Base-by-base conservation (phyloP, 2,113 vertebrate species). In the Indri indri region DNA sequence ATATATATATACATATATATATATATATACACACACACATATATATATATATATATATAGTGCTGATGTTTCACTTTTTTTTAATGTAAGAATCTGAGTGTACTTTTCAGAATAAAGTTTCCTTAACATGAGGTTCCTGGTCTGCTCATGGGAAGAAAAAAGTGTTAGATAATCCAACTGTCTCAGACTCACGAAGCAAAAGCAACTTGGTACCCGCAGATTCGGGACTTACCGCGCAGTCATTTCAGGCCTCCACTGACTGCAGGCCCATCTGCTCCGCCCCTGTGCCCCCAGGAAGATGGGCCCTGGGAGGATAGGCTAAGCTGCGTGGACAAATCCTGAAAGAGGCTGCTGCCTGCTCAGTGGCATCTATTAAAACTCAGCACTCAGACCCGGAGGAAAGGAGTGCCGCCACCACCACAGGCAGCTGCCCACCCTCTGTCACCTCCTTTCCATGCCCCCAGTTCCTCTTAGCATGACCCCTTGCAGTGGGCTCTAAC, bases 41-140 rank as follows among this genome's bases (percentile, higher is more conserved):
- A n/a, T n/a, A n/a, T n/a, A n/a, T n/a, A n/a, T n/a, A 94, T 63
- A 94, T 30, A 87, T 30, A 52, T 52, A 47, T 2, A 70, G 47
- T 77, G 59, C n/a, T 52, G 34, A 82, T 54, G 74, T 40, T 84
- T 68, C 47, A 68, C 50, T 63, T 83, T 54, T 54, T 59, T 88
- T 63, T 63, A 73, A 86, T 37, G 34, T 73, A 37, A 93, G 42
- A 45, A 59, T 89, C 52, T 50, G 91, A 85, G 37, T 34, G 27
- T 42, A 91, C 40, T 54, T 94, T 94, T 70, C 66, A 92, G 42
- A 91, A 81, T 57, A 27, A 87, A 91, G n/a, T 89, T 81, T 87
- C 89, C 5, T 76, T 82, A 59, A 45, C 13, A 76, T 25, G 37
- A 91, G 50, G 30, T 57, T 87, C 82, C 65, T 87, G 52, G 30